Evolutionary conservation across 2,797 vertebrate genomes (phyloP).

Genomic region (Periparus ater): DNA sequence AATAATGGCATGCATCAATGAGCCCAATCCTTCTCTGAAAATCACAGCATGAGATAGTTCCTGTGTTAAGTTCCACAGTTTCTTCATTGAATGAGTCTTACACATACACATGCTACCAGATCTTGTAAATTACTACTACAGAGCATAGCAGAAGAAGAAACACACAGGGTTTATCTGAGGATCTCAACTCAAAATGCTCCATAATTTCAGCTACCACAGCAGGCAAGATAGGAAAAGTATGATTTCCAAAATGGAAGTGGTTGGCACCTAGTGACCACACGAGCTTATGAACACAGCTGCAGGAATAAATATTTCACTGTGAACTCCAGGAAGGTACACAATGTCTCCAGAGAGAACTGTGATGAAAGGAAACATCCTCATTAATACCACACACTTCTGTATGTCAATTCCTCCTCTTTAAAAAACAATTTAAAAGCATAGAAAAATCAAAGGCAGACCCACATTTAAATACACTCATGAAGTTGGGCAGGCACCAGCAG

Average conservation of each 20-base stretch:
- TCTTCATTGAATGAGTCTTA: not conserved
- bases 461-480: not conserved
- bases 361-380: not conserved
- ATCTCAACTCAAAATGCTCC: not conserved
- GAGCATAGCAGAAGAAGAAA: not conserved
- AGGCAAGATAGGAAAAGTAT: not conserved
- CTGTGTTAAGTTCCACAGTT: not conserved
- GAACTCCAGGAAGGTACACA: not conserved
- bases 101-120: rapidly evolving
- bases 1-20: not conserved
- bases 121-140: not conserved
- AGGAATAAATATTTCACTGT: not conserved
- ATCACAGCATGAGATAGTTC: not conserved
- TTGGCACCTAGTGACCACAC: not conserved
- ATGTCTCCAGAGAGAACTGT: not conserved
- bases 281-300: not conserved
- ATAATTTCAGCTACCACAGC: not conserved
- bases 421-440: not conserved
- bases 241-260: not conserved
- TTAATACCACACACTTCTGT: not conserved
- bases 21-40: not conserved
- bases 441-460: not conserved
- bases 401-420: not conserved
- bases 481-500: not conserved
- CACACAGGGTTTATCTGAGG: not conserved